Evolutionary conservation across 2,113 vertebrate genomes (phyloP).

Genomic region (Oryzias curvinotus): DNA sequence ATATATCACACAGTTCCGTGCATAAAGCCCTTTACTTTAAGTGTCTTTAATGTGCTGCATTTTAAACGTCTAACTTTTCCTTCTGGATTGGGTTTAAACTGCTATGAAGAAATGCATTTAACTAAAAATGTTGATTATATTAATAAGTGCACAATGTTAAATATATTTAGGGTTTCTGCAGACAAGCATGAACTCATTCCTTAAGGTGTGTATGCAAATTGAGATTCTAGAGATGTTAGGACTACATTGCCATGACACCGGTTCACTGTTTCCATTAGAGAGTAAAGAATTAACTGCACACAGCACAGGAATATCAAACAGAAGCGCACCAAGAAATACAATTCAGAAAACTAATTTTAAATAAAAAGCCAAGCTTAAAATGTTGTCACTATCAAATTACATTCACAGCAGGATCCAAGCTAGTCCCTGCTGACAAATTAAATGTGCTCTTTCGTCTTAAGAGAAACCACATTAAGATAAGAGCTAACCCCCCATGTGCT

Average conservation of each 20-base stretch:
- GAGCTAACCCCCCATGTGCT: slow-evolving; percentile 6
- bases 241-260: slow-evolving; percentile 22
- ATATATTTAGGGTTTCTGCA: too few species aligned
- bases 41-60: too few species aligned
- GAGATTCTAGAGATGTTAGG: slow-evolving; percentile 8
- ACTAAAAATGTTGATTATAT: too few species aligned
- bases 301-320: neutral
- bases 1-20: too few species aligned
- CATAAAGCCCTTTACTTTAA: too few species aligned
- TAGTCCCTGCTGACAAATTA: slow-evolving; percentile 27
- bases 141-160: too few species aligned
- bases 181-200: neutral
- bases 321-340: slow-evolving; percentile 50
- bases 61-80: too few species aligned
- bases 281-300: slow-evolving; percentile 15
- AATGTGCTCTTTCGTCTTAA: slow-evolving; percentile 20
- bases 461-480: slow-evolving; percentile 46
- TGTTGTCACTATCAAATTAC: slow-evolving; percentile 48
- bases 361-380: slow-evolving; percentile 42
- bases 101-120: too few species aligned
- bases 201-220: slow-evolving; percentile 5
- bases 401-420: slow-evolving; percentile 54
- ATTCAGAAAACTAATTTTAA: slow-evolving; percentile 23
- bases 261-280: slow-evolving; percentile 33
- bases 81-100: too few species aligned